Evolutionary conservation across 2,113 vertebrate genomes (phyloP), one percentile per base, ranked within the genome.

Genomic region (Vireo altiloquus): DNA sequence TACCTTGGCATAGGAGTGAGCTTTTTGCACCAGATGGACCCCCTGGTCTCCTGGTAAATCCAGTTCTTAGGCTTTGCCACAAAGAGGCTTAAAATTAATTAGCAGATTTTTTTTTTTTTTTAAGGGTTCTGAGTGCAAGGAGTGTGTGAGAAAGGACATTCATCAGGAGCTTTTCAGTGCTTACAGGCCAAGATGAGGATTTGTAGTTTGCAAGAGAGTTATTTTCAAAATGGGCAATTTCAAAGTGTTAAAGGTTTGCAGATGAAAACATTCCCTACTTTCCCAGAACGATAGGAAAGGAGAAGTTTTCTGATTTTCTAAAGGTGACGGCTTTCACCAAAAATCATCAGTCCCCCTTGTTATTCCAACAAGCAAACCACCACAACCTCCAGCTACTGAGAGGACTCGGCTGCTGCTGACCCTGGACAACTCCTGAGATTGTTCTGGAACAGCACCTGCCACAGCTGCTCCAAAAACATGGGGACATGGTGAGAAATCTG

Each of bases 61-160:
- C 88, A 12, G 65, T 80, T 94, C 95, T 96, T 96, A 94, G 79
- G 93, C 95, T 97, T 97, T 97, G 82, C 66, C 89, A 97, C 90
- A 97, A 97, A 97, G 97, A 96, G 60, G 96, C 95, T 97, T 97
- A 97, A 97, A 97, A 95, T 95, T 95, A 97, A 97, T 97, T 95
- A 97, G 94, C 94, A 96, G 91, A 52, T 81, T 93, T 52, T 72
- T 56, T 49, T 87, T 85, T 92, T 90, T n/a, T n/a, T 70, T 27
- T 2, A 66, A 63, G 84, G 53, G 56, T 90, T 93, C 63, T 89
- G 35, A 24, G 20, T 47, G 66, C 49, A 57, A 88, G 52, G 52
- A 56, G 72, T 7, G 30, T 76, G 75, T 93, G 84, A 95, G 92
- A 87, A 96, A 90, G 75, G 95, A 63, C 65, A 69, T 76, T 94